phyloP scores from a whole-genome alignment of 2,113 vertebrate species.

The Electrona antarctica region DNA sequence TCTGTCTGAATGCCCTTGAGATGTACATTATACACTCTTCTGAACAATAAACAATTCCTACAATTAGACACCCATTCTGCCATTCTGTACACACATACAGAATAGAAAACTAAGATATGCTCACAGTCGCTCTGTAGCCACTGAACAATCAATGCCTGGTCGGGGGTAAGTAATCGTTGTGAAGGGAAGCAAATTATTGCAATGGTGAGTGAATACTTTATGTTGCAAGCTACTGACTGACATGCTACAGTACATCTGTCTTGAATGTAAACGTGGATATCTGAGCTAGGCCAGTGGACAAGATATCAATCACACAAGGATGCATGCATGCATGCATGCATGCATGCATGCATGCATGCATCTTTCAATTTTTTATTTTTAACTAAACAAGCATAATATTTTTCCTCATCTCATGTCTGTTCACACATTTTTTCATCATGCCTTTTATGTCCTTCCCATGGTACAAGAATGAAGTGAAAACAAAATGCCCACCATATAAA shows the following conservation, averaged over 20 bases:
- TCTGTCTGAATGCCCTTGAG: conserved; percentile 27
- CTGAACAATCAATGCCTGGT: conserved; percentile 27
- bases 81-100: conserved; percentile 36
- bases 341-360: conserved; percentile 19
- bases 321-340: conserved; percentile 12
- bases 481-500: too few relatives aligned
- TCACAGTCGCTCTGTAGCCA: conserved; percentile 25
- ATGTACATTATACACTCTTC: conserved; percentile 31
- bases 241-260: conserved; percentile 46
- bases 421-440: background rate
- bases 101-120: conserved; percentile 36
- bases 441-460: too few relatives aligned
- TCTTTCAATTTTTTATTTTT: background rate
- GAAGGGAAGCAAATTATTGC: conserved; percentile 57
- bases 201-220: conserved; percentile 66
- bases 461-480: too few relatives aligned
- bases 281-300: background rate
- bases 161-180: conserved; percentile 55
- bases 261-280: conserved; percentile 47
- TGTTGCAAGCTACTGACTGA: conserved; percentile 51
- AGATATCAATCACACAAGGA: background rate
- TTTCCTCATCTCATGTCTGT: background rate
- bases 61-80: conserved; percentile 45
- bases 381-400: background rate
- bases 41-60: conserved; percentile 45